These are phyloP conservation scores for Oryzias woworae DNA, from an alignment of 2,113 vertebrate species.

Conservation along the genomic window DNA sequence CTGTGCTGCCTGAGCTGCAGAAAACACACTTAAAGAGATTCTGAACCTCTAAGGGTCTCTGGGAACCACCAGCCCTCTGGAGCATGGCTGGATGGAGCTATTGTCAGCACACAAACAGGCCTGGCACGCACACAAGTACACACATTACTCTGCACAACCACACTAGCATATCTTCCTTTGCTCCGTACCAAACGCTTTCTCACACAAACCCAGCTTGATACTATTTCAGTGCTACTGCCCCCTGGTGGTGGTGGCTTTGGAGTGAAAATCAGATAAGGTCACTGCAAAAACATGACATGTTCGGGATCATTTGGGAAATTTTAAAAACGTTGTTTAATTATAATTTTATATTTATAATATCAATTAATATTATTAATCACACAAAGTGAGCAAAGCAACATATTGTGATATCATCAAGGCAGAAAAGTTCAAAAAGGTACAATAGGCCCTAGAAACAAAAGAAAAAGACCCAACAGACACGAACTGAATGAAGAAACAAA, in stretches of 20 bases:
- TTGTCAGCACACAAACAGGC: constrained; percentile 61
- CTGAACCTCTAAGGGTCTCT: constrained; percentile 60
- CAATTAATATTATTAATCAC: too few relatives aligned
- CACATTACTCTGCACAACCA: constrained; percentile 57
- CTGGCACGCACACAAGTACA: constrained; percentile 52
- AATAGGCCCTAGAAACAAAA: neutral
- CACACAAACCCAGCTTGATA: neutral
- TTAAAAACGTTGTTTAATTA: too few relatives aligned
- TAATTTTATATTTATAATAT: too few relatives aligned
- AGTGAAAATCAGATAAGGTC: too few relatives aligned
- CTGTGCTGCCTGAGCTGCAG: constrained; percentile 41
- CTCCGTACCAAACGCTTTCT: constrained; percentile 25
- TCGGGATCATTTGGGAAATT: too few relatives aligned
- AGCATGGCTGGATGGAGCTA: constrained; percentile 68
- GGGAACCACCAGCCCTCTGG: constrained; percentile 67
- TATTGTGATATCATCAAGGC: neutral
- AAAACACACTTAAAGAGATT: constrained; percentile 51
- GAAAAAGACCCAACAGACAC: neutral
- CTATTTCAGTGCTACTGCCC: constrained; percentile 27
- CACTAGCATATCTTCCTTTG: constrained; percentile 43
- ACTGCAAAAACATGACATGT: neutral
- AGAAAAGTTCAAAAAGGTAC: neutral
- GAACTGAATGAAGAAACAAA: neutral
- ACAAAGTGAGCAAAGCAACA: too few relatives aligned
- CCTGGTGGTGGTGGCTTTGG: constrained; percentile 20